Conservation (phyloP, 2,888 invertebrate genomes). For the Gasteruption jaculator region DNA sequence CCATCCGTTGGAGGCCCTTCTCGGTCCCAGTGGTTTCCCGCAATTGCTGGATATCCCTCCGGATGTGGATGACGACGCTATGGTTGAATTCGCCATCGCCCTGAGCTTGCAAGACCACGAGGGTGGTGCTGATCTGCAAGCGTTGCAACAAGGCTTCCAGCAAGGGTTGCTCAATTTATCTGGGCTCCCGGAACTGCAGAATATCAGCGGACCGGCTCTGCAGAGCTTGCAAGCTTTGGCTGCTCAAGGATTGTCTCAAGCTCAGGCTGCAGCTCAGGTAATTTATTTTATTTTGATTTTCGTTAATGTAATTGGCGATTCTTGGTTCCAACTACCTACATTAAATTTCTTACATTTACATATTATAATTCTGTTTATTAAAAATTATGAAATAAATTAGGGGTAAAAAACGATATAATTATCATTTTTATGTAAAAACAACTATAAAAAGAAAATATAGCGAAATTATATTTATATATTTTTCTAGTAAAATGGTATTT, state of each 20-base stretch:
- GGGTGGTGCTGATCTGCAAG: slow-evolving; percentile 53
- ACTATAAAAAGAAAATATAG: no score
- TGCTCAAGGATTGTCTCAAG: slow-evolving; percentile 41
- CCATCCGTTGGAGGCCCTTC: slow-evolving; percentile 51
- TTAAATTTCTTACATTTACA: no score
- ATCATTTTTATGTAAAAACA: no score
- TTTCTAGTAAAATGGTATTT: no score
- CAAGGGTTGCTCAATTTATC: slow-evolving; percentile 47
- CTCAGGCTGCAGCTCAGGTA: slow-evolving; percentile 32
- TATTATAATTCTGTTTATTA: neutral
- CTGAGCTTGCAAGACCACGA: slow-evolving; percentile 85
- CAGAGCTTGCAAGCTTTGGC: slow-evolving; percentile 54
- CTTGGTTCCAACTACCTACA: no score
- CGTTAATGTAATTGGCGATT: no score
- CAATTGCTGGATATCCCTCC: slow-evolving; percentile 83
- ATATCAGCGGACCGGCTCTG: slow-evolving; percentile 49
- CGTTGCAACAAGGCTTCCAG: slow-evolving; percentile 53
- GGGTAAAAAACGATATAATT: no score
- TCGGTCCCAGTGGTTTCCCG: slow-evolving; percentile 63
- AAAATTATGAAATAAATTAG: no score
- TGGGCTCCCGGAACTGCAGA: slow-evolving; percentile 52
- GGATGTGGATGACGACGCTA: slow-evolving; percentile 95
- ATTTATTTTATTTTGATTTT: no score
- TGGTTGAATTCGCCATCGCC: slow-evolving; percentile 95
- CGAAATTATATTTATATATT: no score